Evolutionary conservation across 2,797 vertebrate species (phyloP).

Genomic region (Lepidocolaptes lacrymiger): DNA sequence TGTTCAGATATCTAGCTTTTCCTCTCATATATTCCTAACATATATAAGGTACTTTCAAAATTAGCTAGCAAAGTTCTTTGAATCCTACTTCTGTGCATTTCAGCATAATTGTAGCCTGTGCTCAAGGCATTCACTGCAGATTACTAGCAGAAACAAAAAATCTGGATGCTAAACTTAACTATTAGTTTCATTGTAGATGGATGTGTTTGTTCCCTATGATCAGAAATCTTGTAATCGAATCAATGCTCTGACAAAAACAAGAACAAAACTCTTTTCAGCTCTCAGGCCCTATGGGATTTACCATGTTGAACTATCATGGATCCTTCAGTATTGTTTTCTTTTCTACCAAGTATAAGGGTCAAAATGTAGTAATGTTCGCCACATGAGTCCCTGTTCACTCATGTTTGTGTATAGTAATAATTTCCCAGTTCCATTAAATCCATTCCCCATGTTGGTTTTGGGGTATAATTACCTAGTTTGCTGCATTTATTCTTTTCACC

Average conservation of each 20-base stretch:
- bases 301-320: rapidly evolving
- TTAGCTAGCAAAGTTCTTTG: neutral
- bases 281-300: neutral
- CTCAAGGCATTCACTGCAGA: neutral
- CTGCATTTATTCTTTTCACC: neutral
- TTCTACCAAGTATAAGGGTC: neutral
- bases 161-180: neutral
- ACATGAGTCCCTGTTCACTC: neutral
- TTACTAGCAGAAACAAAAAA: neutral
- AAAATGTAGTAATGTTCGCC: neutral
- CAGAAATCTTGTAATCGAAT: neutral
- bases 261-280: neutral
- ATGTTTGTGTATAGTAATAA: neutral
- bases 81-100: neutral
- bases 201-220: neutral
- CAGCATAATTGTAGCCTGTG: neutral
- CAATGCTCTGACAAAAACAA: neutral
- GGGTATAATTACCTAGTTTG: neutral
- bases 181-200: neutral
- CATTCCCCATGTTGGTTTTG: neutral
- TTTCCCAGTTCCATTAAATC: neutral
- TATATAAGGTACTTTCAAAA: neutral
- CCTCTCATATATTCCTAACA: neutral
- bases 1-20: neutral
- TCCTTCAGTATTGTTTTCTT: neutral